These are phyloP conservation scores for Thalassophryne amazonica DNA, from an alignment of 2,797 vertebrate genomes.

Conservation along the genomic window DNA sequence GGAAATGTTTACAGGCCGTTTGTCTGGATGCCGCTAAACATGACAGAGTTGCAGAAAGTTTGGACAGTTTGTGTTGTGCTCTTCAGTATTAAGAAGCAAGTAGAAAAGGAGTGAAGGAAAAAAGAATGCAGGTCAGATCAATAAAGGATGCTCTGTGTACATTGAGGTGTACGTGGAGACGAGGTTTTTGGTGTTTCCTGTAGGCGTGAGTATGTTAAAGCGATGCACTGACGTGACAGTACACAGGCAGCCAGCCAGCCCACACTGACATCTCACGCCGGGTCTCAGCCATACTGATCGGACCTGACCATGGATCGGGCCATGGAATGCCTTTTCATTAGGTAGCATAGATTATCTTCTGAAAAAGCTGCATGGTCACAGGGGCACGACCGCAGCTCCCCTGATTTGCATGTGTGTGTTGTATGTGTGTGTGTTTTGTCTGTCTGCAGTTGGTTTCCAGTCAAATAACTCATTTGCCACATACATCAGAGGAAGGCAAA, in stretches of 20 bases:
- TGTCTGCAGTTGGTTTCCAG: slow-evolving; percentile 60
- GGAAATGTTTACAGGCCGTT: too few relatives aligned
- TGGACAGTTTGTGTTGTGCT: slow-evolving; percentile 67
- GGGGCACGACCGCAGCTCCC: slow-evolving; percentile 37
- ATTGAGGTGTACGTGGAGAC: slow-evolving; percentile 32
- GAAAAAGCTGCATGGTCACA: slow-evolving; percentile 25
- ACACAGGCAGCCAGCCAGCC: too few relatives aligned
- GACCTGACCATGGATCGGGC: slow-evolving; percentile 26
- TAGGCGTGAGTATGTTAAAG: too few relatives aligned
- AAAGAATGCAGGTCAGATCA: slow-evolving; percentile 58
- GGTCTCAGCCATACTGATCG: slow-evolving; percentile 6
- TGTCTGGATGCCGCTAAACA: too few relatives aligned
- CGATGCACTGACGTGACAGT: too few relatives aligned
- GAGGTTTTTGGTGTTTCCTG: too few relatives aligned
- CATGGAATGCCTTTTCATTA: slow-evolving; percentile 27
- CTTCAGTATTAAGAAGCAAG: slow-evolving; percentile 64
- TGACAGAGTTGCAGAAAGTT: too few relatives aligned
- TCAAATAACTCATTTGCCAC: slow-evolving; percentile 71
- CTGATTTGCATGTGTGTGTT: slow-evolving; percentile 49
- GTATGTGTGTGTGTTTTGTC: slow-evolving; percentile 49
- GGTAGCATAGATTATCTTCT: neutral
- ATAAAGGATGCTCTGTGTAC: slow-evolving; percentile 52
- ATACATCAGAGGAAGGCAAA: slow-evolving; percentile 72
- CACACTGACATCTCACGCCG: too few relatives aligned
- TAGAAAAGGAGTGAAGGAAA: slow-evolving; percentile 36